Percentiles rank a stretch among this genome's conserved stretches.
phyloP scores from a whole-genome alignment of 2,888 invertebrate species.

The Eupithecia centaureata region DNA sequence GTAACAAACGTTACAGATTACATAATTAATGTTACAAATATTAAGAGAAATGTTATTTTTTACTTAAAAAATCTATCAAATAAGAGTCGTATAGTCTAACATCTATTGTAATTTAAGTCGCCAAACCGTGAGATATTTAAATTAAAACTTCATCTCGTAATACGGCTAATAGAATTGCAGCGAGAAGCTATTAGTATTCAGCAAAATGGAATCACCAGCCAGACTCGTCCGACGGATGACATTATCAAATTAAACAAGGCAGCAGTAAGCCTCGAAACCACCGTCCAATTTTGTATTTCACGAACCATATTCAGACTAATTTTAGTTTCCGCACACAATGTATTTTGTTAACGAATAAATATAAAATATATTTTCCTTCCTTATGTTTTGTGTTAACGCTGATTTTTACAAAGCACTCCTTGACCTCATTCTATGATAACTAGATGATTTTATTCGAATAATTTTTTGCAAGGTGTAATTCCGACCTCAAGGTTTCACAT shows the following conservation, averaged over 20 bases:
- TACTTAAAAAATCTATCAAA: no score
- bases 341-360: no score
- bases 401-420: background rate
- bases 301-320: conserved; percentile 21
- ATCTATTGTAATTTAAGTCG: no score
- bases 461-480: no score
- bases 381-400: conserved; percentile 11
- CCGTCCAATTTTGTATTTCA: conserved; percentile 36
- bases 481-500: no score
- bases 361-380: no score
- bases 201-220: conserved; percentile 44
- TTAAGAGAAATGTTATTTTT: no score
- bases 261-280: conserved; percentile 38
- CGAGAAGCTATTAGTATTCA: conserved; percentile 41
- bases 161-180: conserved; percentile 35
- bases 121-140: background rate
- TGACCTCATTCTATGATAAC: background rate
- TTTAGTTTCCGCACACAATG: no score
- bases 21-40: no score
- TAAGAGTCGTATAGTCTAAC: no score
- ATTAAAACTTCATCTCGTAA: conserved; percentile 32
- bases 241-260: conserved; percentile 44
- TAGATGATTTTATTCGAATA: background rate
- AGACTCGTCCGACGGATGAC: conserved; percentile 40
- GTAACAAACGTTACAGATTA: no score